Base-by-base conservation (phyloP, 2,888 invertebrate species). In the Mallateleia sp. region DNA sequence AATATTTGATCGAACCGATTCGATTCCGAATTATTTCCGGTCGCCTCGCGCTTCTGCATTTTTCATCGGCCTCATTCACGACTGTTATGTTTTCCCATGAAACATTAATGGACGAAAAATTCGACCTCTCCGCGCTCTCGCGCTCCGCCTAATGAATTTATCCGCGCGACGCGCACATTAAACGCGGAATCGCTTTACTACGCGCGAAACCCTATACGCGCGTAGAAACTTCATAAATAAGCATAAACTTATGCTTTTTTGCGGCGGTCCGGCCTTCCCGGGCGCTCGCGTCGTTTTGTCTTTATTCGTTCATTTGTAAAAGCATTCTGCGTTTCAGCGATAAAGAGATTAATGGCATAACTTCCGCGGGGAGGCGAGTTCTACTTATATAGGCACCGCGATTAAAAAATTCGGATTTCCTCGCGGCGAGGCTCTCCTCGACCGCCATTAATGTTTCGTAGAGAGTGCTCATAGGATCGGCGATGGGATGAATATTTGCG, bases 401-500 rank as follows among this genome's bases (percentile, higher is more conserved):
- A 18, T 58, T 18, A 60, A 82, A 78, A 77, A 78, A 74, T 74
- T 54, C 2, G 50, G 69, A 80, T 85, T 83, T 88, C 86, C 82
- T 67, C 82, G 78, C 77, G 83, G 83, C 79, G 67, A 52, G 72
- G 11, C 75, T 72, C 78, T 56, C 22, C 6, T 15, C 66, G 32
- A 32, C 54, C 54, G 84, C 81, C 81, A 72, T 78, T 87, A 84
- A 77, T 62, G 66, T 67, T 67, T 78, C 60, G 78, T 38, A 67
- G 47, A 24, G 34, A 58, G 72, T 64, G 66, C 62, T 67, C 47
- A 54, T 14, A 54, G 67, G 18, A 69, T 47, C 54, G 71, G 67
- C 75, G 67, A 74, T 66, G 71, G 88, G 60, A 82, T 75, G 84
- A 72, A 84, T 87, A 84, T 84, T 89, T 79, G 89, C 87, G 87